Evolutionary conservation across 2,888 invertebrate genomes (phyloP).

Genomic region (Ophion ellenae): DNA sequence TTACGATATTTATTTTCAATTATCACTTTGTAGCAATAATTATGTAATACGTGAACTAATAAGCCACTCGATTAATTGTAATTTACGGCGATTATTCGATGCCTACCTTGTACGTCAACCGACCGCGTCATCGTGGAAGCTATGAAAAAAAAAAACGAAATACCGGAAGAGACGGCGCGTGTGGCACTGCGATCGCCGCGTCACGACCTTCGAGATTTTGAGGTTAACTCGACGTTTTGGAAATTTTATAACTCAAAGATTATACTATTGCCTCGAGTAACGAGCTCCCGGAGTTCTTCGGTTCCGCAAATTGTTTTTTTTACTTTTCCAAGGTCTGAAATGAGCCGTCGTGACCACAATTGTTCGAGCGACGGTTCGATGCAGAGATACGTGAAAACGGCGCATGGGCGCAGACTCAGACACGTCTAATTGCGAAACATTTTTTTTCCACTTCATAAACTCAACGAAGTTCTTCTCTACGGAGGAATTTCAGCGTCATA

Average conservation of each 20-base stretch:
- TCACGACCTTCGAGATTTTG: neutral
- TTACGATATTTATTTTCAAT: conserved; percentile 57
- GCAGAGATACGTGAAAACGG: too few relatives aligned
- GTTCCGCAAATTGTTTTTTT: too few relatives aligned
- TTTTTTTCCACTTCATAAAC: too few relatives aligned
- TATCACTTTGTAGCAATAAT: conserved; percentile 13
- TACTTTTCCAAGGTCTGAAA: too few relatives aligned
- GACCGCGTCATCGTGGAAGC: neutral
- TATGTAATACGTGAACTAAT: neutral
- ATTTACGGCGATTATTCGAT: conserved; percentile 9
- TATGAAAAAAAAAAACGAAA: neutral
- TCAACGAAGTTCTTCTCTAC: too few relatives aligned
- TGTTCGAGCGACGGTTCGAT: too few relatives aligned
- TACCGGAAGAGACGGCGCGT: neutral
- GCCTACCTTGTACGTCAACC: neutral
- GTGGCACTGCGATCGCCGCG: neutral
- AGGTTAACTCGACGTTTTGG: neutral
- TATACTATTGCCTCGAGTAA: too few relatives aligned
- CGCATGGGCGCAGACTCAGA: too few relatives aligned
- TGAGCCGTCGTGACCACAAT: too few relatives aligned
- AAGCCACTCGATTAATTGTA: conserved; percentile 7
- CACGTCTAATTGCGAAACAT: too few relatives aligned
- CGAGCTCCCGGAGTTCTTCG: too few relatives aligned
- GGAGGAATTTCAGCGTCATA: too few relatives aligned
- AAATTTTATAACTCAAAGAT: neutral